Conservation (phyloP, 1,140 invertebrate species). For the Microplitis demolitor region DNA sequence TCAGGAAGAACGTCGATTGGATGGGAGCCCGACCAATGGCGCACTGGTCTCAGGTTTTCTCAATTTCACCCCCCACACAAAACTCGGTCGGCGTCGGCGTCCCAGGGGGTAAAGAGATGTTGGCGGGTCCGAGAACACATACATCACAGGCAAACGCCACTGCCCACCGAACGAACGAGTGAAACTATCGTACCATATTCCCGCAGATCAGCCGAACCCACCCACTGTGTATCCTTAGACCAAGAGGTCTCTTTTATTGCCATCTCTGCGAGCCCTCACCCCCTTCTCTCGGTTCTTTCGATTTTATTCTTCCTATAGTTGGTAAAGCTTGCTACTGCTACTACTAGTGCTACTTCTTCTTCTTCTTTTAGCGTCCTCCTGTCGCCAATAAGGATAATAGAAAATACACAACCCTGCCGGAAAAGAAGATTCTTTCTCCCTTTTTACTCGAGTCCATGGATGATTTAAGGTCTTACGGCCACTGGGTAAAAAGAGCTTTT, state of each 20-base stretch:
- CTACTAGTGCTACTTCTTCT: conserved; percentile 3
- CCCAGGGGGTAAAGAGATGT: conserved; percentile 10
- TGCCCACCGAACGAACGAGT: conserved; percentile 35
- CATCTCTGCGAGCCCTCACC: conserved; percentile 14
- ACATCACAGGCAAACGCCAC: conserved; percentile 33
- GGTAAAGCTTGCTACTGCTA: conserved; percentile 2
- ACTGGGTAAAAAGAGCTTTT: conserved; percentile 6
- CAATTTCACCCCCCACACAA: conserved; percentile 46
- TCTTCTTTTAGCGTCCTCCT: conserved; percentile 17
- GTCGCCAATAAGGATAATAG: conserved; percentile 34
- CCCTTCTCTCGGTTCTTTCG: not conserved
- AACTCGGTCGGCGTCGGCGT: conserved; percentile 22
- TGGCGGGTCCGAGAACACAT: conserved; percentile 21
- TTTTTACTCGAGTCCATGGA: not conserved
- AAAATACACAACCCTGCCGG: conserved; percentile 23
- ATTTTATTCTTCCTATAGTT: not conserved
- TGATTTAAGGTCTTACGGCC: conserved; percentile 14
- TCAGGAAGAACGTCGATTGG: conserved; percentile 56
- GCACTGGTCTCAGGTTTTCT: conserved; percentile 58
- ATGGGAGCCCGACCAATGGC: conserved; percentile 51
- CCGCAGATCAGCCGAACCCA: conserved; percentile 4
- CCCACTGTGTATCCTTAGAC: conserved; percentile 14
- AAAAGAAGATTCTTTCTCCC: conserved; percentile 13
- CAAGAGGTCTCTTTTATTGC: conserved; percentile 15
- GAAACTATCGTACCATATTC: not conserved